A percentile compares a stretch with the other conserved stretches of the same genome.
Evolutionary conservation across 2,888 invertebrate genomes (phyloP).

Genomic region (Cheilosia urbana): DNA sequence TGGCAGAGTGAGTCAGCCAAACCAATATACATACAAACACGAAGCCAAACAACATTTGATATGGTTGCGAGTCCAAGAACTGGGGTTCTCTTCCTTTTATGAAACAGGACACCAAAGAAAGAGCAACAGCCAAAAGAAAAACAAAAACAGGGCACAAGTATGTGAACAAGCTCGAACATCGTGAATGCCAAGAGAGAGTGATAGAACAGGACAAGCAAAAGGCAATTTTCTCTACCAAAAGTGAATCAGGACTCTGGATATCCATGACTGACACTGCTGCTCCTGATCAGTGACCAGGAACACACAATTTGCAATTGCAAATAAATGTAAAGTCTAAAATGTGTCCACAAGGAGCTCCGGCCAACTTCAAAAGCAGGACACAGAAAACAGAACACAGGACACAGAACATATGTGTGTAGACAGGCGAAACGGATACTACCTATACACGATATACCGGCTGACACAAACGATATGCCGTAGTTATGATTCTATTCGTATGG

Average conservation of each 20-base stretch:
- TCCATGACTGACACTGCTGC: conserved; percentile 47
- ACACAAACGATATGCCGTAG: conserved; percentile 6
- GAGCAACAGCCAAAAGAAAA: background rate
- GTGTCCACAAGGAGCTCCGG: conserved; percentile 34
- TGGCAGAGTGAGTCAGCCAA: conserved; percentile 19
- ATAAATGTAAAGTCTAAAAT: conserved; percentile 57
- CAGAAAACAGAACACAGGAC: background rate
- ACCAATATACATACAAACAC: conserved; percentile 43
- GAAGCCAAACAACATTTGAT: conserved; percentile 52
- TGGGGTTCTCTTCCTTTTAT: conserved; percentile 22
- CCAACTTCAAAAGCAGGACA: conserved; percentile 26
- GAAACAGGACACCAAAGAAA: conserved; percentile 21
- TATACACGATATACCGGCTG: too few relatives aligned
- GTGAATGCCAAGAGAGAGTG: conserved; percentile 19
- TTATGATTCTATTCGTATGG: conserved; percentile 41
- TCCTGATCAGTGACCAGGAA: conserved; percentile 48
- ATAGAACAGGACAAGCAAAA: conserved; percentile 55
- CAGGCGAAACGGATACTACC: conserved; percentile 21
- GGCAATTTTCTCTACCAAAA: conserved; percentile 55
- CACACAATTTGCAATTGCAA: conserved; percentile 68
- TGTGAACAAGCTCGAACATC: conserved; percentile 41
- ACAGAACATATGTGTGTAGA: conserved; percentile 15
- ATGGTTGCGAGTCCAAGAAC: conserved; percentile 46
- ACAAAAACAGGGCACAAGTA: conserved; percentile 30
- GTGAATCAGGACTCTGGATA: conserved; percentile 43